Percentiles rank a stretch among this genome's conserved stretches.
phyloP scores from a whole-genome alignment of 2,797 vertebrate species.

The Carduelis carduelis region DNA sequence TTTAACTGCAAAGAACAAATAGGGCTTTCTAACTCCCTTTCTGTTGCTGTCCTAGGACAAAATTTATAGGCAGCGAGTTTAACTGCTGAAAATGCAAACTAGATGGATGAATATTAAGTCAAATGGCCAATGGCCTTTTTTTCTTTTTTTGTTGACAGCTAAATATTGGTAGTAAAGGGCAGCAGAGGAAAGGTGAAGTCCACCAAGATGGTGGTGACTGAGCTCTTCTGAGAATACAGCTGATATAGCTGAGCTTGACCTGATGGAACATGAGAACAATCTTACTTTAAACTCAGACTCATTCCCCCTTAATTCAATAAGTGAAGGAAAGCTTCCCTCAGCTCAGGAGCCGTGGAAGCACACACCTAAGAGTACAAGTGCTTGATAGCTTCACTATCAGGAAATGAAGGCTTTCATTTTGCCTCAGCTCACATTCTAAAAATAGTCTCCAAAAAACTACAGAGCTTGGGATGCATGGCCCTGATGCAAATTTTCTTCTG shows the following conservation, averaged over 20 bases:
- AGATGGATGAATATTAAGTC: not conserved
- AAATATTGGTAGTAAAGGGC: not conserved
- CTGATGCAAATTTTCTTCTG: not conserved
- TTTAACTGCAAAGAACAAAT: not conserved
- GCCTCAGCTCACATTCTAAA: not conserved
- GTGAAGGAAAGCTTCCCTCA: not conserved
- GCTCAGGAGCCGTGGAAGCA: not conserved
- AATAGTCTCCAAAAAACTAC: not conserved
- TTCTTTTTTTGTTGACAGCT: not conserved
- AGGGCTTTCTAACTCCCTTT: not conserved
- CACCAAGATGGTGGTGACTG: not conserved
- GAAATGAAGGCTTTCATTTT: not conserved
- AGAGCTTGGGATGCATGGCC: not conserved
- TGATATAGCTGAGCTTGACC: not conserved
- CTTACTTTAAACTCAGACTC: not conserved
- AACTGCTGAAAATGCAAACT: not conserved
- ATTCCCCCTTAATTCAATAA: rapidly evolving
- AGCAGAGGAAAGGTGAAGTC: not conserved
- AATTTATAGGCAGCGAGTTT: not conserved
- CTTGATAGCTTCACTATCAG: not conserved
- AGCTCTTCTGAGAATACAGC: not conserved
- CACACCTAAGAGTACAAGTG: rapidly evolving
- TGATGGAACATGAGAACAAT: not conserved
- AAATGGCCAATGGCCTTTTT: not conserved
- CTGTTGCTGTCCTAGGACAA: not conserved